Base-by-base conservation (phyloP, 2,113 vertebrate genomes). In the Pituophis catenifer region DNA sequence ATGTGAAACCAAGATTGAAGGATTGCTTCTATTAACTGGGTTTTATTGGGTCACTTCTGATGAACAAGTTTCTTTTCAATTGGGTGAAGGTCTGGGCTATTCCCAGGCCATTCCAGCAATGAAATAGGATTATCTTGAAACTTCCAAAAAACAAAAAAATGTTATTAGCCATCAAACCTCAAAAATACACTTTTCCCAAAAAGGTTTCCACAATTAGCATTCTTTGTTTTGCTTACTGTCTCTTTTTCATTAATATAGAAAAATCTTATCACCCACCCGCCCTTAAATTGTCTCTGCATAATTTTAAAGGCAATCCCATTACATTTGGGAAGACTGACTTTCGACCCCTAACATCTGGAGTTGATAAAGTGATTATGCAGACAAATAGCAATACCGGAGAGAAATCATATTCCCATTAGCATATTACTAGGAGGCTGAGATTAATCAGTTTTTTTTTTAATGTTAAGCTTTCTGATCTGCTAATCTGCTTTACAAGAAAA, bases 401-500 rank as follows among this genome's bases (percentile, higher is more conserved):
- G 52, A 95, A 94, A 93, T 24, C 81, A 90, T 52, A 24, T 4
- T 75, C 75, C 58, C 19, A 65, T 95, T 94, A 94, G 3, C 19
- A 88, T 94, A 92, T 0, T 0, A 54, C 21, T 17, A 23, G 94
- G 87, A 19, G 90, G 59, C 21, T 92, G 58, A 95, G 62, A 92
- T 94, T 94, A 94, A 93, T 92, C 90, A 90, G 91, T 2, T 0
- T 38, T 19, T 75, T n/a, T 75, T 75, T 94, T 94, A 93, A 93
- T 13, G 9, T 50, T 95, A 0, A 50, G 94, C 94, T 95, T 90
- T 86, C 92, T 81, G 3, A 96, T 81, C 23, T 89, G 13, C 1
- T 96, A 93, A 92, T 95, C 89, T 95, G 48, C 26, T 48, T 88
- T 92, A 91, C 50, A 94, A 91, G 89, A 89, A 95, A 91, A 94